These are phyloP conservation scores for Caenorhabditis sp. DNA, from an alignment of 2,888 invertebrate species.

Conservation along the genomic window DNA sequence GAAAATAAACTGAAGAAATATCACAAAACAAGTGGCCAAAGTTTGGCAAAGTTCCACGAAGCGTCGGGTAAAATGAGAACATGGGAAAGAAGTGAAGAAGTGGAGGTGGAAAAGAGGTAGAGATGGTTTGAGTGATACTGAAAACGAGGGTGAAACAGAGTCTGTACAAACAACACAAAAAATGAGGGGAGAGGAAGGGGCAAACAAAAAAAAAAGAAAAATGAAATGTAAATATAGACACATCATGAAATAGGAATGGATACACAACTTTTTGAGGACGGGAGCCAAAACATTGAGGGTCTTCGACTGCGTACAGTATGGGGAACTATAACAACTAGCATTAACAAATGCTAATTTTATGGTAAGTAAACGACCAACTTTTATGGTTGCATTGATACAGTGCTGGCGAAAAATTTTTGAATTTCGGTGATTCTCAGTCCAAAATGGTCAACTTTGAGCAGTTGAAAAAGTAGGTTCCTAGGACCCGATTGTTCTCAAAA, in stretches of 20 bases:
- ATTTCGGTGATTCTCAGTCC: too few species aligned
- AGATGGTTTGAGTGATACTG: slow-evolving; percentile 39
- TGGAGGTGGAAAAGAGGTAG: neutral
- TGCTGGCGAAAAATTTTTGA: too few species aligned
- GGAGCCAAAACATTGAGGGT: too few species aligned
- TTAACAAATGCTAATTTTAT: too few species aligned
- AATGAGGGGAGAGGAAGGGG: neutral
- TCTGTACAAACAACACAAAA: slow-evolving; percentile 45
- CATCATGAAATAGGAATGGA: slow-evolving; percentile 12
- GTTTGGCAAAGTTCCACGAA: neutral
- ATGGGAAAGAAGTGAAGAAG: slow-evolving; percentile 4
- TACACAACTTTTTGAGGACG: too few species aligned
- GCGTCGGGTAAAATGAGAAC: slow-evolving; percentile 6
- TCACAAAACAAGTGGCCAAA: neutral
- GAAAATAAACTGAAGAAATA: neutral
- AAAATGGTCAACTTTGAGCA: too few species aligned
- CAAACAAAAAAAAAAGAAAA: slow-evolving; percentile 24
- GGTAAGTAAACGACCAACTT: too few species aligned
- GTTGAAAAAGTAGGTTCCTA: too few species aligned
- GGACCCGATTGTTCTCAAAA: too few species aligned
- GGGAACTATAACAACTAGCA: too few species aligned
- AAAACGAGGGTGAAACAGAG: slow-evolving; percentile 20
- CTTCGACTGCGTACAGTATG: too few species aligned
- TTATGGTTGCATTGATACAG: too few species aligned
- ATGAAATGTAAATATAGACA: slow-evolving; percentile 30